phyloP scores from a whole-genome alignment of 2,113 vertebrate species.

The Pluvianellus socialis region DNA sequence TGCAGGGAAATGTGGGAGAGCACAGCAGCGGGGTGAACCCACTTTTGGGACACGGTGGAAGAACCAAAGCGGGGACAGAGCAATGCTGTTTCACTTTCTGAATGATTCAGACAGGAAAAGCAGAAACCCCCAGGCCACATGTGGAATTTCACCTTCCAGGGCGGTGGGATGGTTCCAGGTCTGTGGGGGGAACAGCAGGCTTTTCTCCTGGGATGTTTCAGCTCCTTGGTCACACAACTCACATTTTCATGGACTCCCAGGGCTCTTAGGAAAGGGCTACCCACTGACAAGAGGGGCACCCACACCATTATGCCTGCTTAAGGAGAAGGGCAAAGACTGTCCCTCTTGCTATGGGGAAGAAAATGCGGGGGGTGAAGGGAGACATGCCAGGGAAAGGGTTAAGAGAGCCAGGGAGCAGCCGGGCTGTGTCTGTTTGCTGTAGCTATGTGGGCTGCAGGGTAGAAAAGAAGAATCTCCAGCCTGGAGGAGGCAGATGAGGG shows the following conservation, averaged over 20 bases:
- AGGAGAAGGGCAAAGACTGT: background rate
- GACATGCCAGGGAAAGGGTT: background rate
- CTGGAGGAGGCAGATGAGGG: background rate
- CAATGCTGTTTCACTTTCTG: background rate
- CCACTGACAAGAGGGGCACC: background rate
- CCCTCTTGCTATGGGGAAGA: background rate
- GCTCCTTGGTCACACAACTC: background rate
- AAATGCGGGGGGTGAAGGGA: background rate
- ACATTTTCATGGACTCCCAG: background rate
- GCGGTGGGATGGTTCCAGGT: accelerated
- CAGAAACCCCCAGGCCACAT: background rate
- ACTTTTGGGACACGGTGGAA: background rate
- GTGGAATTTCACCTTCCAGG: background rate
- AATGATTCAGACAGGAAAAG: background rate
- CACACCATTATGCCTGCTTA: background rate
- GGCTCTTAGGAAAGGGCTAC: background rate
- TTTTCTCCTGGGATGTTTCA: background rate
- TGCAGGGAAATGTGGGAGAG: background rate
- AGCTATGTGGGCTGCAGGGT: background rate
- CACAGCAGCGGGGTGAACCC: background rate
- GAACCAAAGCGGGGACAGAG: background rate
- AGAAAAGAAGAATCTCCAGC: background rate
- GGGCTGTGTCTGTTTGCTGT: background rate
- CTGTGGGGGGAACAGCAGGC: background rate
- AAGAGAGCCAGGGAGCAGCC: background rate